phyloP scores from a whole-genome alignment of 2,797 vertebrate species.

The Gambelia wislizenii region DNA sequence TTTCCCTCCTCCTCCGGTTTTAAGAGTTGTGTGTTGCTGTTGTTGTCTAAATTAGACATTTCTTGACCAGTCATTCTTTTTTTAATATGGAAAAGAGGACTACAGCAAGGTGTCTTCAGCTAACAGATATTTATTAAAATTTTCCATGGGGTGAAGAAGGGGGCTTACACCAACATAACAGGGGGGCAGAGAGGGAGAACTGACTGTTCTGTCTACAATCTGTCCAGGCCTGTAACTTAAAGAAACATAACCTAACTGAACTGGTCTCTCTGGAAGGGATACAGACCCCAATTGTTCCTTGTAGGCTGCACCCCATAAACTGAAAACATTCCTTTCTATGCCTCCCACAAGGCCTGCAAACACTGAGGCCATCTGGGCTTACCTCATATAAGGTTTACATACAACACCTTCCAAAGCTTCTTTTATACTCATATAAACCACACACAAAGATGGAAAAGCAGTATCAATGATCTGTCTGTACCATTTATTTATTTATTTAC shows the following conservation, averaged over 20 bases:
- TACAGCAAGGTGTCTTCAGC: not conserved
- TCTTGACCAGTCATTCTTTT: not conserved
- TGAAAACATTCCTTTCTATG: not conserved
- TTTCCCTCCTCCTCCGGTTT: not conserved
- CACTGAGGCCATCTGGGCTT: not conserved
- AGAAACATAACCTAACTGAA: not conserved
- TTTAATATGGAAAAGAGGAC: not conserved
- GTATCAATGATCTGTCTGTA: not conserved
- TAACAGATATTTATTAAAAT: not conserved
- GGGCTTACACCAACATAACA: no score
- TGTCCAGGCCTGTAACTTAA: no score
- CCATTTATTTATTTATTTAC: not conserved
- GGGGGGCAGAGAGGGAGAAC: no score
- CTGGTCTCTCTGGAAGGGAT: not conserved
- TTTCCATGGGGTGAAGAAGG: not conserved
- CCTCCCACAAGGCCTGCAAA: not conserved
- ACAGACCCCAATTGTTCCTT: not conserved
- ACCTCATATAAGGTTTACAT: not conserved
- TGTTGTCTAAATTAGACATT: not conserved
- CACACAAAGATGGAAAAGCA: not conserved
- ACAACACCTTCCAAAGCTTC: not conserved
- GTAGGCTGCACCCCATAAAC: not conserved
- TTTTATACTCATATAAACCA: not conserved
- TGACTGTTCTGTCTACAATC: no score
- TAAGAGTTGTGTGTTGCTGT: not conserved